These are phyloP conservation scores for Nasalis larvatus DNA, from an alignment of 2,113 vertebrate genomes.

Conservation along the genomic window DNA sequence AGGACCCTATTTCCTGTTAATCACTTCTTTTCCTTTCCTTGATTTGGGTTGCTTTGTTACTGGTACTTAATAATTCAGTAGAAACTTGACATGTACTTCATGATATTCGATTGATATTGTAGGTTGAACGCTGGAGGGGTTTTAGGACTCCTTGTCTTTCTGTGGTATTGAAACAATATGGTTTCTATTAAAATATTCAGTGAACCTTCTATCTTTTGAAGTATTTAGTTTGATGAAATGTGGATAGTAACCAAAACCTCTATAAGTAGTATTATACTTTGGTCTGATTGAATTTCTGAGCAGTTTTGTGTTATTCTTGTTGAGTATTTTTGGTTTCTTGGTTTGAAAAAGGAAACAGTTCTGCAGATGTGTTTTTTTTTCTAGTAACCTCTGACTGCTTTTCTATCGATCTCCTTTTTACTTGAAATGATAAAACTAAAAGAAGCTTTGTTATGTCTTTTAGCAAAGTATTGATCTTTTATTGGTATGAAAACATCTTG, in stretches of 20 bases:
- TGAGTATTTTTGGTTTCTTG: neutral
- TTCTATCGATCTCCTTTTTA: neutral
- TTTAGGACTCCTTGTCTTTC: constrained; percentile 18
- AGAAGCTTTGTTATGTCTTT: neutral
- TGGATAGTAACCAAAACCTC: neutral
- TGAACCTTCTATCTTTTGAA: constrained; percentile 27
- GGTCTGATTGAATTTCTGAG: neutral
- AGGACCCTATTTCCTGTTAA: neutral
- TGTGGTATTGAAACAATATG: constrained; percentile 45
- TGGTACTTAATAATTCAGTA: constrained; percentile 16
- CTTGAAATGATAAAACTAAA: constrained; percentile 45
- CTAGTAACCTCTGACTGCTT: neutral
- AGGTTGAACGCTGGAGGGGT: constrained; percentile 44
- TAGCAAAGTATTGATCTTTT: constrained; percentile 20
- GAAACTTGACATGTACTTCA: constrained; percentile 51
- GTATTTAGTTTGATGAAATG: neutral
- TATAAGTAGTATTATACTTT: neutral
- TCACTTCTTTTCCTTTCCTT: neutral
- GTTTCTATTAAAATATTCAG: constrained; percentile 44
- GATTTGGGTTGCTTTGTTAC: neutral
- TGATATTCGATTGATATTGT: constrained; percentile 64
- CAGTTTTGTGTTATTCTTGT: neutral
- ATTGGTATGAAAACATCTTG: constrained; percentile 10
- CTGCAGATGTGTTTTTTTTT: neutral
- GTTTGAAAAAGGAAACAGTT: constrained; percentile 19